Evolutionary conservation across 2,888 invertebrate species (phyloP).

Genomic region (Caenorhabditis uteleia): DNA sequence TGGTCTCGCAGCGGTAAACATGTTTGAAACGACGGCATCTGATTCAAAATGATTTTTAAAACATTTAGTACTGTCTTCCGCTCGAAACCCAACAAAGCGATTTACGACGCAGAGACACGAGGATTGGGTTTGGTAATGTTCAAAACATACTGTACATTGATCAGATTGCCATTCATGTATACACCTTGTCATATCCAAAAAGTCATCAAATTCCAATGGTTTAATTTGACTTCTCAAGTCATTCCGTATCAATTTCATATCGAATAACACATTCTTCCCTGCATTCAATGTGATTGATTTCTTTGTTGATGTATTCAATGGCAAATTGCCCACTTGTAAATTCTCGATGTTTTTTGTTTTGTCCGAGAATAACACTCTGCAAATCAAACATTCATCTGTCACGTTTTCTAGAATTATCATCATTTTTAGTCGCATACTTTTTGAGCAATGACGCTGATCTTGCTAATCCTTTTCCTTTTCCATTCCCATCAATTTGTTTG

Average conservation of each 20-base stretch:
- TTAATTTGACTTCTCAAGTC: constrained; percentile 19
- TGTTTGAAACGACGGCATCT: too few species aligned
- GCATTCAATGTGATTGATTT: constrained; percentile 19
- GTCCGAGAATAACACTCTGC: constrained; percentile 14
- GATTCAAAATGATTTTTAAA: too few species aligned
- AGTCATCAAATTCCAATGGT: constrained; percentile 30
- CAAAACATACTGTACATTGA: too few species aligned
- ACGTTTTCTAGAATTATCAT: background rate
- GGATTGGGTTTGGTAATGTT: too few species aligned
- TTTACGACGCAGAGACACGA: too few species aligned
- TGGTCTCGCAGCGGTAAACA: too few species aligned
- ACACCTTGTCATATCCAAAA: constrained; percentile 30
- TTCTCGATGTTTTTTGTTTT: constrained; percentile 22
- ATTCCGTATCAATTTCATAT: constrained; percentile 31
- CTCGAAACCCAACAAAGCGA: too few species aligned
- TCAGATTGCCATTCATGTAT: constrained; percentile 42
- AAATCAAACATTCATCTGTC: background rate
- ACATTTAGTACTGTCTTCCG: too few species aligned
- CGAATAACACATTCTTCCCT: constrained; percentile 23
- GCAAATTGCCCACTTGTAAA: constrained; percentile 12
- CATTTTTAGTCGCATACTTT: background rate
- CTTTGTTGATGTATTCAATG: too few species aligned
- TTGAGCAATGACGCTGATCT: constrained; percentile 24
- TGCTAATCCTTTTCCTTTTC: constrained; percentile 3
- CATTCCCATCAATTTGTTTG: background rate